Percentiles rank a stretch among this genome's conserved stretches.
phyloP scores from a whole-genome alignment of 2,888 invertebrate genomes.

The Coelinius sp. region DNA sequence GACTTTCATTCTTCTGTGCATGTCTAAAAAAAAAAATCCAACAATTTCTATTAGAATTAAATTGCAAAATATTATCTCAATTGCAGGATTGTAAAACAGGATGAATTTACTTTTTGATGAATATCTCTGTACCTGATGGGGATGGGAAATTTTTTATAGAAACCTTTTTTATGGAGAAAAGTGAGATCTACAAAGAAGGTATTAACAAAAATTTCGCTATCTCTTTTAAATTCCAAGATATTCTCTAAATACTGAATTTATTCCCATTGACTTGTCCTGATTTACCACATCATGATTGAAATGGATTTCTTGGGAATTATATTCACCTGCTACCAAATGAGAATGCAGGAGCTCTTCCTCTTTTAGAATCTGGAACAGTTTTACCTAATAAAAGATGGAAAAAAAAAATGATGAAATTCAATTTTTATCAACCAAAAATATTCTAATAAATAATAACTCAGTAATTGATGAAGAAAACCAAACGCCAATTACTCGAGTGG shows the following conservation, averaged over 20 bases:
- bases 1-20: constrained; percentile 72
- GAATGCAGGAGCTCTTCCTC: constrained; percentile 84
- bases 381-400: constrained; percentile 75
- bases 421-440: too few relatives aligned
- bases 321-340: constrained; percentile 80
- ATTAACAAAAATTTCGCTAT: too few relatives aligned
- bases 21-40: constrained; percentile 65
- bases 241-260: too few relatives aligned
- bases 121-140: too few relatives aligned
- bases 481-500: neutral
- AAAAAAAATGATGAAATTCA: neutral
- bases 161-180: too few relatives aligned
- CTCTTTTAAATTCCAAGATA: too few relatives aligned
- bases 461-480: neutral
- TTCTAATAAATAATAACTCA: too few relatives aligned
- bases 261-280: too few relatives aligned
- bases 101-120: neutral
- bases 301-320: neutral
- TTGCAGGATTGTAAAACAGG: too few relatives aligned
- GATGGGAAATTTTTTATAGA: too few relatives aligned
- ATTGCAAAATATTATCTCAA: neutral
- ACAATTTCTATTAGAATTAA: constrained; percentile 8
- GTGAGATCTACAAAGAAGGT: too few relatives aligned
- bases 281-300: too few relatives aligned
- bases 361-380: constrained; percentile 83